A percentile compares a stretch with the other conserved stretches of the same genome.
These are phyloP conservation scores for Grapholita molesta DNA, from an alignment of 1,140 invertebrate species.

Conservation along the genomic window DNA sequence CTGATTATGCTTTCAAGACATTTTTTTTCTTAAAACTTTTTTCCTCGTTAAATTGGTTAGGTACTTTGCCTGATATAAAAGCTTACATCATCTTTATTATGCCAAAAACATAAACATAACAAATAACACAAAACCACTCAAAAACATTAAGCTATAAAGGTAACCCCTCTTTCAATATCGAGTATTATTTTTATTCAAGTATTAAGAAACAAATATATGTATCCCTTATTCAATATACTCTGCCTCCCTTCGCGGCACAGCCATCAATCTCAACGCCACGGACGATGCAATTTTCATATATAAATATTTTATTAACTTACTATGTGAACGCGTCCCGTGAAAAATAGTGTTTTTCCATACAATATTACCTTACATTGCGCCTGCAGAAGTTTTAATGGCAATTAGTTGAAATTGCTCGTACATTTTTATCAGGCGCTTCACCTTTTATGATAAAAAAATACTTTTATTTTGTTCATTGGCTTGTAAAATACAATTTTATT, in stretches of 20 bases:
- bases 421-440: neutral
- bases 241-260: neutral
- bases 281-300: slow-evolving; percentile 33
- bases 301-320: slow-evolving; percentile 34
- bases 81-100: no score
- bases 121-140: neutral
- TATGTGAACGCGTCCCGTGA: neutral
- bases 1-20: no score
- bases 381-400: neutral
- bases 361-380: neutral
- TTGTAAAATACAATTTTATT: no score
- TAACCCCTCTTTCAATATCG: neutral
- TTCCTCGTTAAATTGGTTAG: no score
- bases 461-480: neutral
- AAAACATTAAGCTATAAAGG: neutral
- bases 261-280: neutral
- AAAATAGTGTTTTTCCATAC: slow-evolving; percentile 12
- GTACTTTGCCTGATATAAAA: no score
- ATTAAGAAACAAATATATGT: slow-evolving; percentile 1
- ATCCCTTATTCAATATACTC: slow-evolving; percentile 3
- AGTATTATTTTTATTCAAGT: neutral
- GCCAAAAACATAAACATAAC: neutral
- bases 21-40: no score
- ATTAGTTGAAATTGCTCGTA: neutral
- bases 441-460: neutral